Evolutionary conservation across 64 coral and sea anemone genomes (phyloP), one percentile per base, ranked within the genome.

Genomic region (Dendronephthya gigantea): DNA sequence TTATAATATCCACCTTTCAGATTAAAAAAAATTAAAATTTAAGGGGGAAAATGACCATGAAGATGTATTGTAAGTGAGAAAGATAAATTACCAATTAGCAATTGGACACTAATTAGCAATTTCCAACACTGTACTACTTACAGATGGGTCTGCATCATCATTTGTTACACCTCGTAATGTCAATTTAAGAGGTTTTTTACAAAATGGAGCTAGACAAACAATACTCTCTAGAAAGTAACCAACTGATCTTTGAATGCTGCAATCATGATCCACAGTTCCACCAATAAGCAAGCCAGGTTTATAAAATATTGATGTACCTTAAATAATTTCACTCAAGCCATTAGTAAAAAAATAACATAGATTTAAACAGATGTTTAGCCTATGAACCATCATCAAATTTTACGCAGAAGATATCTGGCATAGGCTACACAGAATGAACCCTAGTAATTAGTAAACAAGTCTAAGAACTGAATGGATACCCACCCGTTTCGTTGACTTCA

Each of bases 401-500:
- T n/a, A n/a, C n/a, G n/a, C n/a, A n/a, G n/a, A n/a, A n/a, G n/a
- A n/a, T n/a, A n/a, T n/a, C n/a, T n/a, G n/a, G n/a, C n/a, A n/a
- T n/a, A n/a, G n/a, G n/a, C n/a, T n/a, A n/a, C n/a, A n/a, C n/a
- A n/a, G n/a, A n/a, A n/a, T n/a, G n/a, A n/a, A n/a, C n/a, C n/a
- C n/a, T n/a, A n/a, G n/a, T n/a, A n/a, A n/a, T n/a, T n/a, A n/a
- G n/a, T n/a, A n/a, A n/a, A n/a, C n/a, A n/a, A n/a, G n/a, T n/a
- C n/a, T n/a, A n/a, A n/a, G n/a, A n/a, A n/a, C n/a, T n/a, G n/a
- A n/a, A n/a, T n/a, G n/a, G n/a, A 36, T 39, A 82, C 3, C 14
- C 56, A 98, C 95, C 95, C 91, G 95, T 98, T 98, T 98, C 95
- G 75, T 93, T 98, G 2, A 98, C 87, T 91, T 98, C 95, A 83